These are phyloP conservation scores for Notolepis coatsorum DNA, from an alignment of 2,797 vertebrate species.

Conservation along the genomic window DNA sequence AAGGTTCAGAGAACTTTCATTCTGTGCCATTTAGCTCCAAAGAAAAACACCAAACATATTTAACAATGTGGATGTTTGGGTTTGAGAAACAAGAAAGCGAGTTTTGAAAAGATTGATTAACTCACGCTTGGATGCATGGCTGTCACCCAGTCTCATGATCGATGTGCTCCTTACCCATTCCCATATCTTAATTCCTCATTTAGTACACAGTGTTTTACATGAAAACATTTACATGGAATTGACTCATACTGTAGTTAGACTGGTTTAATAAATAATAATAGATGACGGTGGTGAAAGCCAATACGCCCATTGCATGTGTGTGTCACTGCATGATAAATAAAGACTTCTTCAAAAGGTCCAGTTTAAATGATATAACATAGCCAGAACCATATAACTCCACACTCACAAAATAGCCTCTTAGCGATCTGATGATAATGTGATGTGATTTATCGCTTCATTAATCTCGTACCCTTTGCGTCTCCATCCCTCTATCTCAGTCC, in stretches of 20 bases:
- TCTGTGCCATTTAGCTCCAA: constrained; percentile 33
- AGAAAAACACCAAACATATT: constrained; percentile 16
- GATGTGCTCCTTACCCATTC: constrained; percentile 39
- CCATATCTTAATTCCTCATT: constrained; percentile 56
- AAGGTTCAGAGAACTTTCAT: constrained; percentile 23
- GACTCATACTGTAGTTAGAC: constrained; percentile 65
- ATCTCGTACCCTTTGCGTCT: constrained; percentile 35
- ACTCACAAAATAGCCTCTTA: too few species aligned
- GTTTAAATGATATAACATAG: too few species aligned
- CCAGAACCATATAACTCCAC: too few species aligned
- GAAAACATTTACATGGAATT: constrained; percentile 54
- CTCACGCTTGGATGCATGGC: constrained; percentile 27
- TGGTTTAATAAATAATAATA: too few species aligned
- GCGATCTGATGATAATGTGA: too few species aligned
- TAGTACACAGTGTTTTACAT: constrained; percentile 51
- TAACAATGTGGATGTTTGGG: constrained; percentile 22
- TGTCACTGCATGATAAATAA: constrained; percentile 49
- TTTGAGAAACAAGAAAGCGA: constrained; percentile 24
- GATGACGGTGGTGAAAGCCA: too few species aligned
- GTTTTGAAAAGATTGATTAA: constrained; percentile 31
- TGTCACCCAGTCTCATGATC: constrained; percentile 39
- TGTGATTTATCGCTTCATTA: constrained; percentile 11
- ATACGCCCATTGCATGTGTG: constrained; percentile 37
- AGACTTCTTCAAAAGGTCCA: too few species aligned
- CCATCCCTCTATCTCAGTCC: constrained; percentile 17